Evolutionary conservation across 2,888 invertebrate genomes (phyloP), one percentile per base, ranked within the genome.

Genomic region (Cyclophora punctaria): DNA sequence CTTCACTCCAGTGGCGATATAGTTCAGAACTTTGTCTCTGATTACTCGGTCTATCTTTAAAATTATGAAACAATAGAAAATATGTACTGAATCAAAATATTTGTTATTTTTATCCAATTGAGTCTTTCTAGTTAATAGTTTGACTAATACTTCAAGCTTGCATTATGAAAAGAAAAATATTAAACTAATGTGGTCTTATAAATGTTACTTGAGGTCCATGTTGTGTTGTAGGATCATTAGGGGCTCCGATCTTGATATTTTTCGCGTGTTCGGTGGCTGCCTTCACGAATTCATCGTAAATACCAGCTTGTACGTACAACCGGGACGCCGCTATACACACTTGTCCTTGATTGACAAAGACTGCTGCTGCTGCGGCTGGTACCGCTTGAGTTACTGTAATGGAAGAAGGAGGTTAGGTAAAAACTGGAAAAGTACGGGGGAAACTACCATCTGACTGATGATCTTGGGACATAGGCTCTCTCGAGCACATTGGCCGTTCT

Each of bases 271-370:
- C 90, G 0, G 89, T 90, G 0, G 95, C 93, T 56, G 92, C 92
- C 57, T 91, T 89, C 0, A 97, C 93, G 71, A 97, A 97, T 64
- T 92, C 90, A 58, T 96, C 94, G 71, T 97, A 97, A 62, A 97
- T 94, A 0, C 65, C 73, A 0, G 80, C 71, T 48, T 83, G 81
- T 1, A 83, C 82, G 48, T 53, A 83, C 3, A 80, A 52, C 2
- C 82, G 72, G 0, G 82, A 81, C 0, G 80, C 79, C 1, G 82
- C 80, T 2, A 80, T 53, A 51, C 81, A 77, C 2, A 72, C 65
- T 51, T 81, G 81, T 0, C 82, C 80, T 54, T 80, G 80, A 42
- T 73, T 66, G 0, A 58, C 45, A 47, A 81, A 83, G 0, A 80
- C 70, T 33, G 70, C 75, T 0, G 73, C 72, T 4, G 81, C 81